Evolutionary conservation across 2,888 invertebrate species (phyloP).

Genomic region (Empis livida): DNA sequence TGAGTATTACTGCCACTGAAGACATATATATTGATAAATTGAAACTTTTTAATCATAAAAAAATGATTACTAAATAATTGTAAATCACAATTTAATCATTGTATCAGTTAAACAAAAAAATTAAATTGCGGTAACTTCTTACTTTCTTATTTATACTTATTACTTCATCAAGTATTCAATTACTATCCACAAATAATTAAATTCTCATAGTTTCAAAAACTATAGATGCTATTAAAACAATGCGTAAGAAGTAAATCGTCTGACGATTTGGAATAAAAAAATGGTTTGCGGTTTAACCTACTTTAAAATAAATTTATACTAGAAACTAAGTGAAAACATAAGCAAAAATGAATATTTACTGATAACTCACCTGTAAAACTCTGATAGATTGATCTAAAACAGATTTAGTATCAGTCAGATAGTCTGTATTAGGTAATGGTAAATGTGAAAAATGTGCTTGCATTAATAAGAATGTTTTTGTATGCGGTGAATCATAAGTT

Average conservation of each 20-base stretch:
- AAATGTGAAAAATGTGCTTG: slow-evolving; percentile 88
- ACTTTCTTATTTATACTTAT: background rate
- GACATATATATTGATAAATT: too few species aligned
- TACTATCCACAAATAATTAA: background rate
- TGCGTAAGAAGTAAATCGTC: too few species aligned
- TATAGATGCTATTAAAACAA: too few species aligned
- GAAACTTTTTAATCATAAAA: too few species aligned
- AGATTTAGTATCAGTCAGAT: slow-evolving; percentile 90
- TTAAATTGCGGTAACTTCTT: too few species aligned
- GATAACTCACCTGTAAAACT: slow-evolving; percentile 70
- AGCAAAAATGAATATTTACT: background rate
- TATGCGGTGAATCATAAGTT: slow-evolving; percentile 79
- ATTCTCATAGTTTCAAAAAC: background rate
- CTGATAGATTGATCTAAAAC: slow-evolving; percentile 93
- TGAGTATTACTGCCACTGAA: too few species aligned
- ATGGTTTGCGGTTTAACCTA: background rate
- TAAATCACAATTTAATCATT: too few species aligned
- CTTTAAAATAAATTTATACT: slow-evolving; percentile 5
- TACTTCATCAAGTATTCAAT: background rate
- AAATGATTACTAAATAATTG: too few species aligned
- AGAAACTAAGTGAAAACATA: too few species aligned
- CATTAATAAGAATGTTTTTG: slow-evolving; percentile 84
- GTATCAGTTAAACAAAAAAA: too few species aligned
- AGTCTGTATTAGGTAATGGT: slow-evolving; percentile 80
- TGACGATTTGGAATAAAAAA: background rate